These are phyloP conservation scores for Phenganax marumi DNA, from an alignment of 92 coral and sea anemone genomes.

Conservation along the genomic window DNA sequence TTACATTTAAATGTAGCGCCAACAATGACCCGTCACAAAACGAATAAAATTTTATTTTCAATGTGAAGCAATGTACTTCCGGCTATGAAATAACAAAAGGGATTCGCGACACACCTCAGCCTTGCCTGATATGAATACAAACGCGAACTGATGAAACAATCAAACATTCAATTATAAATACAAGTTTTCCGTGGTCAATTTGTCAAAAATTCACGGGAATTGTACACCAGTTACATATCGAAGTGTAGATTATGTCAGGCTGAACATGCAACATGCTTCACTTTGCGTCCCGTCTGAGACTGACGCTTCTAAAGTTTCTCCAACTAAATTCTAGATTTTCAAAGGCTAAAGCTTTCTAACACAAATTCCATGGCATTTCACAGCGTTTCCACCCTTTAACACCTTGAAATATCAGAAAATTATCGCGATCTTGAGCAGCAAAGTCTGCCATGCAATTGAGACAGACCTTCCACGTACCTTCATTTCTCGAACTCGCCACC, in stretches of 20 bases:
- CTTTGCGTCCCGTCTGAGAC: neutral
- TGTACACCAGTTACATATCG: too few species aligned
- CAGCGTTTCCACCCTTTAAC: neutral
- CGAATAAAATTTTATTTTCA: too few species aligned
- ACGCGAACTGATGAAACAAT: neutral
- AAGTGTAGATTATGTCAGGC: too few species aligned
- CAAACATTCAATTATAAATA: neutral
- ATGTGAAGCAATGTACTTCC: too few species aligned
- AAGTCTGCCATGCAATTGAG: neutral
- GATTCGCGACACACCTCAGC: too few species aligned
- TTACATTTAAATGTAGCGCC: too few species aligned
- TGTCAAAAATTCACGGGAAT: too few species aligned
- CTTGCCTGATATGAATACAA: neutral
- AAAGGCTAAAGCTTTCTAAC: neutral
- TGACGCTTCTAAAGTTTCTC: neutral
- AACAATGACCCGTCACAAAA: too few species aligned
- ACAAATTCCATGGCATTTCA: neutral
- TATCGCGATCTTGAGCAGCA: neutral
- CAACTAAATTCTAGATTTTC: neutral
- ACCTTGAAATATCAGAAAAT: neutral
- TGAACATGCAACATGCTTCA: too few species aligned
- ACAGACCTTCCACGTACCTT: constrained; percentile 22
- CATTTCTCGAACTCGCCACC: neutral
- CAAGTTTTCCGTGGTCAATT: neutral
- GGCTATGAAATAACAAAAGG: too few species aligned